Conservation (phyloP, 2,797 vertebrate species). For the Notolabrus celidotus region DNA sequence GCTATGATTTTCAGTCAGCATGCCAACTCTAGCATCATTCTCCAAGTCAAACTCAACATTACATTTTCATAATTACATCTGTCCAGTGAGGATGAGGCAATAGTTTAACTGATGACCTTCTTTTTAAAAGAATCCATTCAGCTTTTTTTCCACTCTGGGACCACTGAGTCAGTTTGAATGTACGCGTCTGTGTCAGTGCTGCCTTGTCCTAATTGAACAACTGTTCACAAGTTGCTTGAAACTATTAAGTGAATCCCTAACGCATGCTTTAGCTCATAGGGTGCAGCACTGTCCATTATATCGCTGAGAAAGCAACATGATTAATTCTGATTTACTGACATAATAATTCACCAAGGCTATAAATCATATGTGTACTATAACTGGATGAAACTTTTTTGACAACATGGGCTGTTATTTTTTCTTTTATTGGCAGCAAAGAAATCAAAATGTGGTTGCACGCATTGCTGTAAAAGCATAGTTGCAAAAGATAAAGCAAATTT, state of each 20-base stretch:
- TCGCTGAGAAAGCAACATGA: conserved; percentile 23
- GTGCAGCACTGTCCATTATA: conserved; percentile 36
- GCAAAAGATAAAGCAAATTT: not conserved
- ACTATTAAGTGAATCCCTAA: conserved; percentile 21
- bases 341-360: conserved; percentile 19
- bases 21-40: conserved; percentile 3
- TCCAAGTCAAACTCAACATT: conserved; percentile 44
- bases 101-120: conserved; percentile 37
- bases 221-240: conserved; percentile 29
- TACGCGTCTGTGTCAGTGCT: conserved; percentile 46
- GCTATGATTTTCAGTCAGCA: conserved; percentile 26
- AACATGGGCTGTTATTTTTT: conserved; percentile 3
- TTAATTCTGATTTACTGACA: conserved; percentile 39
- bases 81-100: conserved; percentile 62
- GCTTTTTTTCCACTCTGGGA: conserved; percentile 47
- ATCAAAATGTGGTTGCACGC: not conserved
- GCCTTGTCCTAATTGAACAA: conserved; percentile 41
- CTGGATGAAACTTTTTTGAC: conserved; percentile 22
- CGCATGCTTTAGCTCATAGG: conserved; percentile 52
- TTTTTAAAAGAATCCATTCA: conserved; percentile 59
- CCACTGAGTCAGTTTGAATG: conserved; percentile 57
- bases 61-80: conserved; percentile 42
- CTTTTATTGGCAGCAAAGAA: conserved; percentile 10
- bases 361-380: conserved; percentile 21
- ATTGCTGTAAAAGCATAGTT: not conserved